Percentiles rank a stretch among this genome's conserved stretches.
These are phyloP conservation scores for Synergus japonicus DNA, from an alignment of 2,888 invertebrate genomes.

Conservation along the genomic window DNA sequence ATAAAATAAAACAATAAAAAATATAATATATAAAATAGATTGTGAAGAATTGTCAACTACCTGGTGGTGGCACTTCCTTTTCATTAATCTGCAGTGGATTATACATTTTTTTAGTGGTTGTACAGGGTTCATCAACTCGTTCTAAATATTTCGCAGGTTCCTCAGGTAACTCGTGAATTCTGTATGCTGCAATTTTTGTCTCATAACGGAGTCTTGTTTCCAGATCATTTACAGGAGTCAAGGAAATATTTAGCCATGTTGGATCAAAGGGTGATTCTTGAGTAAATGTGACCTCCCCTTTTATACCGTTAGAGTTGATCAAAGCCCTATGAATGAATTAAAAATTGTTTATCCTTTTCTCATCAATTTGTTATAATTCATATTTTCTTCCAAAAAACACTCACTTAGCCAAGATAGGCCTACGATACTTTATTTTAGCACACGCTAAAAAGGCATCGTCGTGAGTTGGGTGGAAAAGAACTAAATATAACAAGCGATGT, in stretches of 20 bases:
- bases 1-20: too few species aligned
- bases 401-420: slow-evolving; percentile 85
- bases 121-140: slow-evolving; percentile 79
- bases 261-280: slow-evolving; percentile 92
- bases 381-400: slow-evolving; percentile 58
- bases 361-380: neutral
- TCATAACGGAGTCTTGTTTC: slow-evolving; percentile 87
- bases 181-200: slow-evolving; percentile 85
- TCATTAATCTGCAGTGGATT: slow-evolving; percentile 85
- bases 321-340: slow-evolving; percentile 79
- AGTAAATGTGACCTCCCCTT: slow-evolving; percentile 86
- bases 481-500: slow-evolving; percentile 88
- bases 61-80: slow-evolving; percentile 83
- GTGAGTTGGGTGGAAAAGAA: slow-evolving; percentile 88
- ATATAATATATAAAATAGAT: neutral
- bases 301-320: slow-evolving; percentile 88
- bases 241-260: slow-evolving; percentile 87
- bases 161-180: slow-evolving; percentile 85
- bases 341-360: slow-evolving; percentile 9
- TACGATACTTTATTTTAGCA: slow-evolving; percentile 86
- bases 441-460: slow-evolving; percentile 89
- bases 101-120: slow-evolving; percentile 85
- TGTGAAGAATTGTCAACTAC: slow-evolving; percentile 69
- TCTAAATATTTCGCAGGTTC: slow-evolving; percentile 79
- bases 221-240: slow-evolving; percentile 83